Evolutionary conservation across 1,140 invertebrate genomes (phyloP).

Genomic region (Drosophila ironensis): DNA sequence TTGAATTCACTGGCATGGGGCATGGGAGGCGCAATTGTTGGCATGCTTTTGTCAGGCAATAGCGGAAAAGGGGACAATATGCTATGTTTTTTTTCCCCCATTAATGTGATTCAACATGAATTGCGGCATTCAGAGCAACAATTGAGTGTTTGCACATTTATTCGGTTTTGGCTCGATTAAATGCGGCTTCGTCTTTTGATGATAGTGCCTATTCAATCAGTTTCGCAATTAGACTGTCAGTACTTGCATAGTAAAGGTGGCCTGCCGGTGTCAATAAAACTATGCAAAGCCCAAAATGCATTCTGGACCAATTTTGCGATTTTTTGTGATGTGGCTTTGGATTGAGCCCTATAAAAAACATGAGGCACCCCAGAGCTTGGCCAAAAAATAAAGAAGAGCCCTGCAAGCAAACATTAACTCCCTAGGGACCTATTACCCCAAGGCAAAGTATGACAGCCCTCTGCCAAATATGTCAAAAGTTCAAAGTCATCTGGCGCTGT

Average conservation of each 20-base stretch:
- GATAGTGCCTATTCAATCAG: conserved; percentile 28
- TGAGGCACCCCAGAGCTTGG: too few species aligned
- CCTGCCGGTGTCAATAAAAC: too few species aligned
- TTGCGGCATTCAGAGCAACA: conserved; percentile 19
- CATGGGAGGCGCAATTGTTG: conserved; percentile 3
- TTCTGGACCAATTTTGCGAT: too few species aligned
- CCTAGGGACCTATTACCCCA: conserved; percentile 65
- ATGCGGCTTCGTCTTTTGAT: conserved; percentile 16
- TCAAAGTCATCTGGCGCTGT: conserved; percentile 60
- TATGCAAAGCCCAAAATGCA: too few species aligned
- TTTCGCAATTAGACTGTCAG: conserved; percentile 42
- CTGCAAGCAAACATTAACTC: conserved; percentile 44
- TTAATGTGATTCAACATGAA: conserved; percentile 45
- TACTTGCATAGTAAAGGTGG: too few species aligned
- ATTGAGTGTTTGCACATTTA: conserved; percentile 21
- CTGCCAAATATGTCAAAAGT: conserved; percentile 76
- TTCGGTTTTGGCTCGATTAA: conserved; percentile 22
- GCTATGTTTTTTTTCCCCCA: conserved; percentile 21
- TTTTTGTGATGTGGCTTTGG: too few species aligned
- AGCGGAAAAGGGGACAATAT: conserved; percentile 32
- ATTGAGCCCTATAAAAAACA: too few species aligned
- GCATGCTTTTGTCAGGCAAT: conserved; percentile 40
- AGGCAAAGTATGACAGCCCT: conserved; percentile 53
- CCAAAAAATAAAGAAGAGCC: conserved; percentile 6
- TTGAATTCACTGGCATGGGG: background rate